Evolutionary conservation across 2,888 invertebrate species (phyloP), one percentile per base, ranked within the genome.

Genomic region (Chironomus tentans): DNA sequence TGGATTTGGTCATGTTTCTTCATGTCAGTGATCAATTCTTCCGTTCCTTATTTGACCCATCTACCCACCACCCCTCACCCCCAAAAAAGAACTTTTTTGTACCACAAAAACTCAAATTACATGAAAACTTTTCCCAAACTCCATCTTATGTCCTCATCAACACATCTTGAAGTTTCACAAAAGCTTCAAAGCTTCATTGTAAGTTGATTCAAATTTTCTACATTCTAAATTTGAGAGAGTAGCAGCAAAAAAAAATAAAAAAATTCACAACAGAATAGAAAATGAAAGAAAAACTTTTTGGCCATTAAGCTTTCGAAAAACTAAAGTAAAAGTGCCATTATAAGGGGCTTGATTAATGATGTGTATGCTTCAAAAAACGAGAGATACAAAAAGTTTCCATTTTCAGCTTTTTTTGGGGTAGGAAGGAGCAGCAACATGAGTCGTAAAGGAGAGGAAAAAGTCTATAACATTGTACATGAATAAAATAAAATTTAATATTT

Each of bases 301-400:
- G 65, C 65, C 65, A 65, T 65, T 65, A 65, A 65, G 65, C 65
- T 65, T 65, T 65, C 21, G 12, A 24, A 65, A 65, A 65, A 65
- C 22, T 24, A 65, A 65, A 65, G 65, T 65, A 65, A 65, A 65
- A 65, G 65, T 65, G 65, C 65, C 65, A 65, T 65, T 65, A 24
- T 65, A 24, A 65, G 65, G 22, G 65, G 24, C 65, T 65, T 65
- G 65, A 65, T 65, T 65, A 65, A 65, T 65, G 65, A 65, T 56
- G 56, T 56, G 56, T 56, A 56, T 56, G 56, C 56, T 56, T 56
- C 56, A 56, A 15, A 56, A 38, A 56, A 56, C 56, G n/a, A 56
- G 15, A 56, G 7, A 56, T 15, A 18, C 56, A 56, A 18, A 56
- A 56, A 38, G 38, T 38, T 38, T 38, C 38, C 38, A 10, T 38